Evolutionary conservation across 2,888 invertebrate species (phyloP).

Genomic region (Limnephilus auricula): DNA sequence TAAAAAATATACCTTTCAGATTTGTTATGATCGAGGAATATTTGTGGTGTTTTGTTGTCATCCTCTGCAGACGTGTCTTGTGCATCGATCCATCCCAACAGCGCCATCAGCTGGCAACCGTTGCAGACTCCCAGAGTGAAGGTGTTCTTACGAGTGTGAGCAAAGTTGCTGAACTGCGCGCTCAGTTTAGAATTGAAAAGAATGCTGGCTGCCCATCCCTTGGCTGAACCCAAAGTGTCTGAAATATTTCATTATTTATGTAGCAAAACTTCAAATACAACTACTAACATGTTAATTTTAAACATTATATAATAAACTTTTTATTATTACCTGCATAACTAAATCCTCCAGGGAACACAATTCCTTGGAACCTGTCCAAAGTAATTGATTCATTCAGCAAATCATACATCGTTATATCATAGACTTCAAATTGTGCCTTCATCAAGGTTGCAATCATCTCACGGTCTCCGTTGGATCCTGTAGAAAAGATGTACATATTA

Average conservation of each 20-base stretch:
- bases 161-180: slow-evolving; percentile 88
- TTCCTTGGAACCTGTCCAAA: slow-evolving; percentile 89
- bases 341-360: slow-evolving; percentile 99
- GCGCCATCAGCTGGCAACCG: slow-evolving; percentile 97
- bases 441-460: slow-evolving; percentile 96
- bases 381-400: slow-evolving; percentile 83
- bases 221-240: slow-evolving; percentile 97
- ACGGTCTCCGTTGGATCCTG: slow-evolving; percentile 94
- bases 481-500: slow-evolving; percentile 31
- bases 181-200: slow-evolving; percentile 87
- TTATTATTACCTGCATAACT: slow-evolving; percentile 90
- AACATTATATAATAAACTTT: background rate
- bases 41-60: slow-evolving; percentile 74
- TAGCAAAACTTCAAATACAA: background rate
- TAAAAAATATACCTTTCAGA: slow-evolving; percentile 84
- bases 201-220: slow-evolving; percentile 98
- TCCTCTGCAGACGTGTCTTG: background rate
- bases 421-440: slow-evolving; percentile 93
- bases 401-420: slow-evolving; percentile 97
- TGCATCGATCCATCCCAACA: slow-evolving; percentile 89
- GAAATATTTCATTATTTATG: slow-evolving; percentile 51
- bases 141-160: slow-evolving; percentile 83
- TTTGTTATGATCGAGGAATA: slow-evolving; percentile 88
- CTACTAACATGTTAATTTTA: background rate
- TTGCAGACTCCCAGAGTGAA: slow-evolving; percentile 99